Evolutionary conservation across 2,888 invertebrate species (phyloP), one percentile per base, ranked within the genome.

Genomic region (Pilophorus perplexus): DNA sequence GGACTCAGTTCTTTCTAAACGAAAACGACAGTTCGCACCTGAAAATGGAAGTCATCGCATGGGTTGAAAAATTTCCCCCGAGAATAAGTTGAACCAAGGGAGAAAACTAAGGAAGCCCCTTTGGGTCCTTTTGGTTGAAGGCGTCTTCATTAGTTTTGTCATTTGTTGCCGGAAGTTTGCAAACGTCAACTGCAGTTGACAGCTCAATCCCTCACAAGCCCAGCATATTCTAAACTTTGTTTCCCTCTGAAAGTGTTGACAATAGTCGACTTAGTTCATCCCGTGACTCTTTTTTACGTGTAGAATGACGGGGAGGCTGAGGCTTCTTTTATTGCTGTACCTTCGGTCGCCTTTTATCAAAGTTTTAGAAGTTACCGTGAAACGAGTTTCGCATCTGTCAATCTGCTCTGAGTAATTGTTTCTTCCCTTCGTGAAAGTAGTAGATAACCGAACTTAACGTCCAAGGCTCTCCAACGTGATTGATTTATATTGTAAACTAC

Each of bases 91-190:
- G n/a, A n/a, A n/a, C n/a, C n/a, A n/a, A n/a, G 55, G 38, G 38
- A n/a, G 14, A 20, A 55, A 38, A 55, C 12, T 37, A 55, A 37
- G n/a, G 55, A 28, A 52, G 55, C 38, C 12, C n/a, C 18, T 37
- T 22, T 18, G 37, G 55, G 16, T 37, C 42, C 42, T 59, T 59
- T 40, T 59, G 59, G 59, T 46, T 62, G 62, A 62, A 48, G 48
- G 62, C 62, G 44, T 48, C 62, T 62, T 62, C 62, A 62, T 62
- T 62, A 62, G 62, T 33, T 44, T 62, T 62, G 62, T 62, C 62
- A 62, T 62, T 62, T 62, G 62, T 62, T 62, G 62, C 62, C 62
- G 46, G 62, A 62, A 62, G 62, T 62, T 62, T 46, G 62, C 44
- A 62, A 62, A 48, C 48, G 62, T 62, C 62, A 62, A 62, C 46